Conservation (phyloP, 35 echinoderm and acorn worm genomes). For the Ptychodera flava region DNA sequence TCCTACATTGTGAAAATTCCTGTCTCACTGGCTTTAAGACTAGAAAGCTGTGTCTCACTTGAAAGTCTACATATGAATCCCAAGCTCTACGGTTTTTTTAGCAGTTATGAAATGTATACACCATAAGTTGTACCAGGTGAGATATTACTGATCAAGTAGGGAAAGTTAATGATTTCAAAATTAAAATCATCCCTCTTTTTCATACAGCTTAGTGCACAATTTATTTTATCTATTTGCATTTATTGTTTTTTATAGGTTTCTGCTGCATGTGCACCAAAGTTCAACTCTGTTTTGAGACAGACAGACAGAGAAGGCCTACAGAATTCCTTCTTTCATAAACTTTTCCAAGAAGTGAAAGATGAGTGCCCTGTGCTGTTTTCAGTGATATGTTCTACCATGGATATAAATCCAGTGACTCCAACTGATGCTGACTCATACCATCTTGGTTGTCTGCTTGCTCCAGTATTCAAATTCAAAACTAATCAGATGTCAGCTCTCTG, state of each 20-base stretch:
- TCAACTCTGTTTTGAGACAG: not conserved
- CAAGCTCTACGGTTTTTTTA: not conserved
- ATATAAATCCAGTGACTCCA: not conserved
- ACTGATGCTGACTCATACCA: not conserved
- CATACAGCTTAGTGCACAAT: not conserved
- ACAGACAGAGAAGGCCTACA: not conserved
- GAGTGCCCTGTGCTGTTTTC: not conserved
- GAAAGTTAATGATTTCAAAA: not conserved
- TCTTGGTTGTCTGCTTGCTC: not conserved
- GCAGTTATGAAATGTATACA: not conserved
- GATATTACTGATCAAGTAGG: not conserved
- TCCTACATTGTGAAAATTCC: no score
- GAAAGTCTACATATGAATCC: no score
- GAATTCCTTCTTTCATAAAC: not conserved
- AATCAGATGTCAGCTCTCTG: not conserved
- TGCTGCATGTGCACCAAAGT: not conserved
- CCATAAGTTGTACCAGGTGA: not conserved
- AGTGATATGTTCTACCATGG: not conserved
- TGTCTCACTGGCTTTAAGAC: no score
- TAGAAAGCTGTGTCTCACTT: no score
- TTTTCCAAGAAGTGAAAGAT: not conserved
- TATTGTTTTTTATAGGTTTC: not conserved
- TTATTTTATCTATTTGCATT: not conserved
- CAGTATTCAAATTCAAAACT: not conserved
- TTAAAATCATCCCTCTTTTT: not conserved